Conservation (phyloP, 2,888 invertebrate genomes). For the Tetragonula carbonaria region DNA sequence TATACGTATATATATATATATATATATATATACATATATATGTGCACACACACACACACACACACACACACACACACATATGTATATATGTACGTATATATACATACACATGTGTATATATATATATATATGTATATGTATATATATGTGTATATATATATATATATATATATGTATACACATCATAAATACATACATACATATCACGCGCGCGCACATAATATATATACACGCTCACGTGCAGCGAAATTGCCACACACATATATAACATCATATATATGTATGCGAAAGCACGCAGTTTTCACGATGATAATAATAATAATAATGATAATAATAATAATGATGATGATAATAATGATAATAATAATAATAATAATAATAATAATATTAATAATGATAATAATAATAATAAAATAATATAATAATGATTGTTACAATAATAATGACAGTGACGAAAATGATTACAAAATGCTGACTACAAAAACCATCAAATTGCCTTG, state of each 20-base stretch:
- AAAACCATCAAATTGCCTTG: constrained; percentile 73
- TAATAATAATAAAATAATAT: constrained; percentile 47
- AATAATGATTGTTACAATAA: constrained; percentile 66
- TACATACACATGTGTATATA: constrained; percentile 65
- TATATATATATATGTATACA: constrained; percentile 58
- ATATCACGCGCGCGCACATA: constrained; percentile 70
- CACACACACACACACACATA: constrained; percentile 57
- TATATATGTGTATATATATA: constrained; percentile 54
- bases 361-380: constrained; percentile 59
- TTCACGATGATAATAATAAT: constrained; percentile 61
- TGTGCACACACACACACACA: constrained; percentile 64
- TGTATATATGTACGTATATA: constrained; percentile 68
- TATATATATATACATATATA: constrained; percentile 47
- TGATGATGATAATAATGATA: constrained; percentile 43
- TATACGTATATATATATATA: constrained; percentile 68
- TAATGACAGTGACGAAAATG: constrained; percentile 62
- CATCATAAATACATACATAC: constrained; percentile 72
- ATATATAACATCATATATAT: constrained; percentile 61
- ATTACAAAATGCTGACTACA: constrained; percentile 76
- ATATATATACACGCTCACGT: constrained; percentile 69
- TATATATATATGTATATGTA: constrained; percentile 47
- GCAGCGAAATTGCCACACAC: constrained; percentile 67
- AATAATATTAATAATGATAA: constrained; percentile 55
- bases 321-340: constrained; percentile 60
- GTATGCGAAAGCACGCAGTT: constrained; percentile 67